Evolutionary conservation across 2,797 vertebrate genomes (phyloP).

Genomic region (Brachyalestes nurse): DNA sequence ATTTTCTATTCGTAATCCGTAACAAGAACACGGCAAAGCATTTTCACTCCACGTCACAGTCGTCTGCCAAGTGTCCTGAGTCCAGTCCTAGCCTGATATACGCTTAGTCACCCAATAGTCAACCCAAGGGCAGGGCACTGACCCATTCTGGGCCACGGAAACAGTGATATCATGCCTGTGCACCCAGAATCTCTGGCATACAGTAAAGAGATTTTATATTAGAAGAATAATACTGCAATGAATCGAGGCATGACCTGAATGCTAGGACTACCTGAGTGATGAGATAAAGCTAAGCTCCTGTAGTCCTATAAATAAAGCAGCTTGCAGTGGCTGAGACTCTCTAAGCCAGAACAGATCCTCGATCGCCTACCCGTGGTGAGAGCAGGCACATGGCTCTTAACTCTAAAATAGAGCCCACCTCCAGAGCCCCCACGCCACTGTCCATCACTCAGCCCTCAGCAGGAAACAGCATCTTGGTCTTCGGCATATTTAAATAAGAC

Average conservation of each 20-base stretch:
- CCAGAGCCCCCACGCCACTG: not conserved
- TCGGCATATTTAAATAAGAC: constrained; percentile 24
- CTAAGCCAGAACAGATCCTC: constrained; percentile 58
- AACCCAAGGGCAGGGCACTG: too few relatives aligned
- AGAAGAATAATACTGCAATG: too few relatives aligned
- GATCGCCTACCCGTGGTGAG: constrained; percentile 72
- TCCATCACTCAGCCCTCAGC: not conserved
- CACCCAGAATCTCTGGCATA: too few relatives aligned
- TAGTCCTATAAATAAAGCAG: not conserved
- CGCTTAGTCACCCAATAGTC: not conserved
- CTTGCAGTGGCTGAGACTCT: not conserved
- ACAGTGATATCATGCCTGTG: too few relatives aligned
- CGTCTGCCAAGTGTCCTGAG: not conserved
- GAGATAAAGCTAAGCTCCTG: too few relatives aligned
- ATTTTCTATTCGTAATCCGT: too few relatives aligned
- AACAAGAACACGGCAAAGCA: constrained; percentile 1
- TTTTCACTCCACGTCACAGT: constrained; percentile 37
- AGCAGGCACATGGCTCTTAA: not conserved
- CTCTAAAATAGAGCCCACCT: constrained; percentile 23
- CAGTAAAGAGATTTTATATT: too few relatives aligned
- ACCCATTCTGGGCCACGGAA: too few relatives aligned
- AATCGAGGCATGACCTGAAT: not conserved
- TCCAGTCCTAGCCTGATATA: not conserved
- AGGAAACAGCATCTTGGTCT: not conserved
- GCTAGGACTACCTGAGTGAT: too few relatives aligned